These are phyloP conservation scores for Paedocypris micromegethes DNA, from an alignment of 2,797 vertebrate genomes.

Conservation along the genomic window DNA sequence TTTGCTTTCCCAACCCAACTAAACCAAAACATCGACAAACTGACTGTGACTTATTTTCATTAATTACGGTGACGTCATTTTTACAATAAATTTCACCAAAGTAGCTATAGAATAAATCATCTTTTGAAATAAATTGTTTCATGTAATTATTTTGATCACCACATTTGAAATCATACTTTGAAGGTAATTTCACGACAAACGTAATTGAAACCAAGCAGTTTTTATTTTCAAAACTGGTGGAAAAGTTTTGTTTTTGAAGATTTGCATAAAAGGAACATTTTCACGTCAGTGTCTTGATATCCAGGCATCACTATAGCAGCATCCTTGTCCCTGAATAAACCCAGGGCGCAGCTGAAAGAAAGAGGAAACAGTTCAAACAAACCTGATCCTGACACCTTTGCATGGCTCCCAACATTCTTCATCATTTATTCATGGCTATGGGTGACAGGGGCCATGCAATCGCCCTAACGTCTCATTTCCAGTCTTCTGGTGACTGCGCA, in stretches of 20 bases:
- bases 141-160: too few relatives aligned
- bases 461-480: conserved; percentile 56
- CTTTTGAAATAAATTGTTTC: too few relatives aligned
- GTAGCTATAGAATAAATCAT: too few relatives aligned
- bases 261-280: not conserved
- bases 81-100: too few relatives aligned
- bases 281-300: conserved; percentile 22
- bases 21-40: too few relatives aligned
- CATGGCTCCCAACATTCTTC: conserved; percentile 72
- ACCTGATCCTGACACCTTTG: conserved; percentile 77
- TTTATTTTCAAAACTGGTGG: too few relatives aligned
- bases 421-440: conserved; percentile 75
- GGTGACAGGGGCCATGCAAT: conserved; percentile 64
- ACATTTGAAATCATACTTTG: too few relatives aligned
- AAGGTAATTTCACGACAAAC: too few relatives aligned
- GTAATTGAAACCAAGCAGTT: too few relatives aligned
- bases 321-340: conserved; percentile 62
- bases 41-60: too few relatives aligned
- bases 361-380: conserved; percentile 66
- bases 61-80: too few relatives aligned
- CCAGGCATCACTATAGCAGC: conserved; percentile 36
- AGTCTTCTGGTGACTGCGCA: conserved; percentile 45
- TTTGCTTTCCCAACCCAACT: too few relatives aligned
- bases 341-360: conserved; percentile 47
- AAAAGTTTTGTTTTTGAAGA: not conserved